A percentile compares a stretch with the other conserved stretches of the same genome.
phyloP scores from a whole-genome alignment of 2,797 vertebrate species.

The Pseudochirops corinnae region DNA sequence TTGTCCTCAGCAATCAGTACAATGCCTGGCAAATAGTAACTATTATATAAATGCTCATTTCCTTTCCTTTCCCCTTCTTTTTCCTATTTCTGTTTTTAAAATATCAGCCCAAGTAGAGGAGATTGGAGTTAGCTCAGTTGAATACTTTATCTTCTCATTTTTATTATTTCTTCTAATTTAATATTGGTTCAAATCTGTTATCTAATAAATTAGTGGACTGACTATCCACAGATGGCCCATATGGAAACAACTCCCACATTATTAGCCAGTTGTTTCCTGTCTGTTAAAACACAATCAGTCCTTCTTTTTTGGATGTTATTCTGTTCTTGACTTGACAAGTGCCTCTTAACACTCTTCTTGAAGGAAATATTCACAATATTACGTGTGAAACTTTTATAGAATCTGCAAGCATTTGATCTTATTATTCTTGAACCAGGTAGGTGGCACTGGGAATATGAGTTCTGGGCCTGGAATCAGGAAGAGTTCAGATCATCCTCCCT shows the following conservation, averaged over 20 bases:
- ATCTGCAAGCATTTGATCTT: neutral
- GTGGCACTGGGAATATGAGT: neutral
- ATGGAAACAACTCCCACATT: neutral
- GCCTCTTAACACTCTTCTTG: neutral
- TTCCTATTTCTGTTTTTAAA: neutral
- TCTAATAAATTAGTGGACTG: neutral
- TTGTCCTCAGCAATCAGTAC: neutral
- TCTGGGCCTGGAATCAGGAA: neutral
- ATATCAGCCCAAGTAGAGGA: neutral
- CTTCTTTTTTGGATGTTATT: neutral
- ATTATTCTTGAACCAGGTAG: neutral
- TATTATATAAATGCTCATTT: neutral
- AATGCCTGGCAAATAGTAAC: neutral
- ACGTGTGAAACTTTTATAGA: neutral
- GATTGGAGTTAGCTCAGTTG: neutral
- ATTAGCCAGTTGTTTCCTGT: slow-evolving; percentile 2
- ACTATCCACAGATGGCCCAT: neutral
- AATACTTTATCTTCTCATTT: neutral
- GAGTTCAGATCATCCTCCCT: neutral
- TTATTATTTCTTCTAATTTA: neutral
- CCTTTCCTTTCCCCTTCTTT: neutral
- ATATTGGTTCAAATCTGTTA: neutral
- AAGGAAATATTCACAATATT: neutral
- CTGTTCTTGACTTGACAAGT: neutral
- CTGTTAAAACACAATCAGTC: neutral